Conservation (phyloP, 2,113 vertebrate species). For the Psittacara wagleri region DNA sequence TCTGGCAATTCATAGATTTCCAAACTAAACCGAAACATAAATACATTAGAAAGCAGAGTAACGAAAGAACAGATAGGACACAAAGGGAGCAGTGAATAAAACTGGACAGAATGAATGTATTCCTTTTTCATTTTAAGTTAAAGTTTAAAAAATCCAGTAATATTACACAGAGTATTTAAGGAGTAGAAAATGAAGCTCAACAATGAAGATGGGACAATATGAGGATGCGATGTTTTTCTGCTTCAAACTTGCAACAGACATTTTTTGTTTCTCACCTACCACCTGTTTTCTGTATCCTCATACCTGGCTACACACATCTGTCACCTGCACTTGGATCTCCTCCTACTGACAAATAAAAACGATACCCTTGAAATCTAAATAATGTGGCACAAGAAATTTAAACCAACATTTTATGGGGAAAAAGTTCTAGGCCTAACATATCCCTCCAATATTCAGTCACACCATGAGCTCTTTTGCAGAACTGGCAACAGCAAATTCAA, state of each 20-base stretch:
- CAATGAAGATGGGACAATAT: neutral
- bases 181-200: neutral
- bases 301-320: neutral
- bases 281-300: neutral
- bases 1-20: neutral
- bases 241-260: neutral
- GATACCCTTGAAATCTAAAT: neutral
- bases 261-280: neutral
- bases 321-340: neutral
- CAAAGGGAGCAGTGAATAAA: neutral
- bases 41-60: neutral
- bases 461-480: neutral
- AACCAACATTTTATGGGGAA: neutral
- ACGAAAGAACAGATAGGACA: neutral
- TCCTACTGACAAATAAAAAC: neutral
- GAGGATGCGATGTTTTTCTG: neutral
- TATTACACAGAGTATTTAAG: neutral
- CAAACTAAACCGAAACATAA: neutral
- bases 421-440: fast-evolving
- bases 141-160: neutral
- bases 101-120: neutral
- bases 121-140: neutral
- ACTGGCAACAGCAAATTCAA: neutral
- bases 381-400: neutral
- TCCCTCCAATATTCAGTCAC: neutral